These are phyloP conservation scores for Leptobrachium ailaonicum DNA, from an alignment of 2,113 vertebrate species.

Conservation along the genomic window DNA sequence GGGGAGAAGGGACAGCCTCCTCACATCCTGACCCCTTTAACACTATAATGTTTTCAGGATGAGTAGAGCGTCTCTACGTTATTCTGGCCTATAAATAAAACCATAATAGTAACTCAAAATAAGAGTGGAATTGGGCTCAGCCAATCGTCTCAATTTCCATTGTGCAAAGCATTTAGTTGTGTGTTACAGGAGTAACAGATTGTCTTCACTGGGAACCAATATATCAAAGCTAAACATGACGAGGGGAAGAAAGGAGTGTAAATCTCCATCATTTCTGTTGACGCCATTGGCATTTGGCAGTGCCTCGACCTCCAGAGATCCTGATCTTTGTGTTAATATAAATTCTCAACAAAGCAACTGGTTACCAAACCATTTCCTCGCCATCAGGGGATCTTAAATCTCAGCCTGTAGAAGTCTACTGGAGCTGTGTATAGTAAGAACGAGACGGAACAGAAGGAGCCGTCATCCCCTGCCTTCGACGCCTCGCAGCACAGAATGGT, in stretches of 20 bases:
- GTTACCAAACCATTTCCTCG: constrained; percentile 22
- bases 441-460: constrained; percentile 17
- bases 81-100: too few relatives aligned
- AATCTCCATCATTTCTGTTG: background rate
- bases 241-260: background rate
- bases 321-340: background rate
- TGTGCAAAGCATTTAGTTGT: background rate
- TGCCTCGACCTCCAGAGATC: background rate
- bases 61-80: too few relatives aligned
- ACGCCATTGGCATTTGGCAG: constrained; percentile 19
- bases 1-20: too few relatives aligned
- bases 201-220: background rate
- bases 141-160: constrained; percentile 12
- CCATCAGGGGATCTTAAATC: constrained; percentile 38
- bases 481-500: constrained; percentile 2
- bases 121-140: too few relatives aligned
- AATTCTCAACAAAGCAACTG: constrained; percentile 28
- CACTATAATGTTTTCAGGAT: too few relatives aligned
- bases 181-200: background rate
- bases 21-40: too few relatives aligned
- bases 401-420: background rate
- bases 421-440: constrained; percentile 8
- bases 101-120: too few relatives aligned
- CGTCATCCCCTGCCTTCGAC: constrained; percentile 11
- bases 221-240: background rate